Conservation (phyloP, 2,113 vertebrate genomes). For the Tetrax tetrax region DNA sequence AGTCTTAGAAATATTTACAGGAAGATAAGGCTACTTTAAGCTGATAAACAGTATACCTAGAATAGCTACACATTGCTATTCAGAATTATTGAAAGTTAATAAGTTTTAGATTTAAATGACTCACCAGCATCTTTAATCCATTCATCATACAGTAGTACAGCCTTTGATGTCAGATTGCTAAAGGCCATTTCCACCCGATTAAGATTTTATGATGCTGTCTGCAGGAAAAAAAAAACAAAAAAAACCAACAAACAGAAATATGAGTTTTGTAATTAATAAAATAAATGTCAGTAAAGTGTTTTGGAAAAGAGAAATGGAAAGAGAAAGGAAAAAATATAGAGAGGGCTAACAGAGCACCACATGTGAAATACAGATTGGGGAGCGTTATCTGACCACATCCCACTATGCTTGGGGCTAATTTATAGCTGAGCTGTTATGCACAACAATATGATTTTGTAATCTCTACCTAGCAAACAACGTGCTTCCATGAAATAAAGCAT, state of each 20-base stretch:
- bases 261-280: slow-evolving; percentile 11
- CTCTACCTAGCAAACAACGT: background rate
- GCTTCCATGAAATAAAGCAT: background rate
- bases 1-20: background rate
- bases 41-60: background rate
- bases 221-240: slow-evolving; percentile 11
- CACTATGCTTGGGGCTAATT: background rate
- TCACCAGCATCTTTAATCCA: slow-evolving; percentile 92
- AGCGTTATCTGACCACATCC: background rate
- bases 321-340: slow-evolving; percentile 26
- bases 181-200: slow-evolving; percentile 83
- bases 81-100: background rate
- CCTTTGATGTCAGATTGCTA: slow-evolving; percentile 83
- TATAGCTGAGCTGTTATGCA: background rate
- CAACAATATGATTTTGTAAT: background rate
- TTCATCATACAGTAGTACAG: slow-evolving; percentile 84
- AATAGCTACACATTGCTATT: background rate
- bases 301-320: slow-evolving; percentile 1
- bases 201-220: slow-evolving; percentile 53
- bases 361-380: background rate
- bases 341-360: background rate
- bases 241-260: background rate
- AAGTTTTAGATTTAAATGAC: slow-evolving; percentile 49
- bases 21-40: background rate
- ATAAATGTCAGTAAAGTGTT: background rate